Evolutionary conservation across 2,797 vertebrate genomes (phyloP).

Genomic region (Schizothorax lantsangensis): DNA sequence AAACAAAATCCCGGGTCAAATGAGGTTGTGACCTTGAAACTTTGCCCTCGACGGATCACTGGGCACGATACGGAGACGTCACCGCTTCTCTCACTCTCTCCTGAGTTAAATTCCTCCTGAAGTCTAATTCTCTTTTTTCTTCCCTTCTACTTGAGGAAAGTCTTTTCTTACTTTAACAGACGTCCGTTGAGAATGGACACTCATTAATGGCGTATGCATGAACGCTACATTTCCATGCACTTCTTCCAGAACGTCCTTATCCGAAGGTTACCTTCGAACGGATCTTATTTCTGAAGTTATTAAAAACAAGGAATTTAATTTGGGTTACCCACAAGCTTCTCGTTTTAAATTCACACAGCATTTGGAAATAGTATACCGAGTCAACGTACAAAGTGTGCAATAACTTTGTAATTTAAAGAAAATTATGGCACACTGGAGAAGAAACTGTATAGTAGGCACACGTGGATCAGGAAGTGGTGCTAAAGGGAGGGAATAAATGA

Average conservation of each 20-base stretch:
- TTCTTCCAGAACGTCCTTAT: conserved; percentile 39
- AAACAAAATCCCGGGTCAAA: conserved; percentile 71
- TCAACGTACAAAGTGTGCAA: conserved; percentile 22
- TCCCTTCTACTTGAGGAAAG: conserved; percentile 17
- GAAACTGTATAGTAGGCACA: neutral
- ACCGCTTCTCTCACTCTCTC: conserved; percentile 25
- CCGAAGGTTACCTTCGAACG: conserved; percentile 34
- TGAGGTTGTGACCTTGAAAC: conserved; percentile 58
- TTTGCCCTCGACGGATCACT: conserved; percentile 64
- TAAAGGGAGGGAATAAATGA: conserved; percentile 33
- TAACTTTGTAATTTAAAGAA: conserved; percentile 49
- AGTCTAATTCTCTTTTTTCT: conserved; percentile 27
- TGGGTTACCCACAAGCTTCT: conserved; percentile 41
- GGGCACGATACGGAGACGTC: conserved; percentile 51
- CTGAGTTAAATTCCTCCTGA: conserved; percentile 43
- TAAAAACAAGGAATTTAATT: conserved; percentile 50
- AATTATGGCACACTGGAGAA: conserved; percentile 27
- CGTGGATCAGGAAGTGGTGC: neutral
- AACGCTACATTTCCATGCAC: conserved; percentile 39
- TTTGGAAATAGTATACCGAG: conserved; percentile 27
- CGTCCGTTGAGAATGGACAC: conserved; percentile 17
- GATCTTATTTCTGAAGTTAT: conserved; percentile 49
- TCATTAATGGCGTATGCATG: conserved; percentile 42
- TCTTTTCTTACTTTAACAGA: conserved; percentile 36
- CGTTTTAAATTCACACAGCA: conserved; percentile 16